Base-by-base conservation (phyloP, 92 coral and sea anemone species). In the Muricea muricata region DNA sequence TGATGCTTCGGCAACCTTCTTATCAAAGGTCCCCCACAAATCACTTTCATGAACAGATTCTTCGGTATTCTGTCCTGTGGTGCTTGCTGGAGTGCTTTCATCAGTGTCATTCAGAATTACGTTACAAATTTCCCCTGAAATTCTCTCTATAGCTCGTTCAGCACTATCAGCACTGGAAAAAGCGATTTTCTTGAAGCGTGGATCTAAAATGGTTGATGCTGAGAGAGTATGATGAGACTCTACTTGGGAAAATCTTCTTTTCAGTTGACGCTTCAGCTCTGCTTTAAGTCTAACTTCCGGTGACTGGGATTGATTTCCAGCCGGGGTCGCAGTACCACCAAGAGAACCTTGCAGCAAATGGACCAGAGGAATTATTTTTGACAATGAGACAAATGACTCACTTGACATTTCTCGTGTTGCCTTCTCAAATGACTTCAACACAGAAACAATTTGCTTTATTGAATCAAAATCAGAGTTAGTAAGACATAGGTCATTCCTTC, bases 351-450 rank as follows among this genome's bases (percentile, higher is more conserved):
- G 66, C 33, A 58, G n/a, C 33, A 58, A 20, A 14, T 26, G 66
- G 24, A 58, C 66, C n/a, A 58, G n/a, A 13, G 33, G 68, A 60
- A 21, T 21, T 7, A 21, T 30, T 30, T 60, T 58, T 20, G 66
- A 58, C 66, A 58, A 29, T 1, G 68, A 60, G 68, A 60, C 29
- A 7, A 60, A 60, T 60, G 34, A 60, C 2, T 60, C 37, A 30
- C 68, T 60, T 60, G 34, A 60, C 68, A 60, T 60, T 60, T 60
- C 68, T 25, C 68, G 35, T 60, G 68, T 60, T 60, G 68, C 68
- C 17, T 11, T 30, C 20, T 60, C 68, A 60, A 60, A 60, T 60
- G 34, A 1, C 2, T n/a, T 24, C 13, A 60, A 7, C 12, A 30
- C 37, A 60, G 68, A 60, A 2, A 60, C 68, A 25, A 60, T 2